Base-by-base conservation (phyloP, 2,888 invertebrate genomes). In the Peribatodes rhomboidaria region DNA sequence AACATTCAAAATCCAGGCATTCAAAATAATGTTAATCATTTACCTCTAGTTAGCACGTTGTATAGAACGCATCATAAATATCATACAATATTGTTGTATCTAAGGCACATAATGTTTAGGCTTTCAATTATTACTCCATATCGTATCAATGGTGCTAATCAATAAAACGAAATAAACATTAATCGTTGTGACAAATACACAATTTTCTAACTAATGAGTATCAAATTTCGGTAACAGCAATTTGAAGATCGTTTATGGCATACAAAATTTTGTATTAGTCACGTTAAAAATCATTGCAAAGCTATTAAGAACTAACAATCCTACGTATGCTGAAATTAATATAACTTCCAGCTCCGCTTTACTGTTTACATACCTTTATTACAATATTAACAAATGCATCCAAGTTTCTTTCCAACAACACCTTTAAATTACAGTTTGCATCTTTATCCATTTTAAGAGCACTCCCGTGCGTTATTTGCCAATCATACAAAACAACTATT, bases 101-200 rank as follows among this genome's bases (percentile, higher is more conserved):
- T 94, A 94, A 94, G 94, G 94, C 94, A 94, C 94, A 92, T 93
- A 93, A 93, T 92, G 89, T 94, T 92, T 94, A 94, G 93, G 93
- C 93, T 93, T 92, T 88, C 88, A 88, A 90, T 92, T 84, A 87
- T 89, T 92, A 90, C 88, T 92, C 86, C 90, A 91, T 89, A 90
- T 90, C 84, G 85, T 90, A 90, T 88, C 86, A 90, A 90, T 90
- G 90, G 84, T 88, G 92, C 92, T 92, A 92, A 86, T 80, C 73
- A 86, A 87, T 82, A 64, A 78, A 84, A 83, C 64, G 69, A 76
- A 82, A 78, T 69, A 57, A 63, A 61, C 58, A 72, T 76, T 65
- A 73, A 73, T 71, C 76, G 69, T 74, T 76, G 81, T 79, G 83
- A 82, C 85, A 80, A 81, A 84, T 80, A 81, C 80, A 79, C 61